Evolutionary conservation across 2,888 invertebrate species (phyloP).

Genomic region (Caradrina clavipalpis): DNA sequence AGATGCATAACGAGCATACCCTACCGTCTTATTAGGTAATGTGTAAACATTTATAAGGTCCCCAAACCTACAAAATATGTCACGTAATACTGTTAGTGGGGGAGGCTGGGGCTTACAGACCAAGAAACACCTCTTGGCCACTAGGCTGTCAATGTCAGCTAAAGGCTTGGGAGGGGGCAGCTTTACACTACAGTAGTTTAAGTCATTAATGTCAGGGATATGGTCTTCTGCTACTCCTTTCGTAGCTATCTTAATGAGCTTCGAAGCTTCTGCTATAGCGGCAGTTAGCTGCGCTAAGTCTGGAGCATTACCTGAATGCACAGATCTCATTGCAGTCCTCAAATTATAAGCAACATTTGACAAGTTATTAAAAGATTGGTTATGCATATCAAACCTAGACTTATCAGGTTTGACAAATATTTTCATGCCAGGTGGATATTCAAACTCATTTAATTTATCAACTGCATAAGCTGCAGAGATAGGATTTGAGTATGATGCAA

Average conservation of each 20-base stretch:
- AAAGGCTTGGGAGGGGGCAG: slow-evolving; percentile 94
- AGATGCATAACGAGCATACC: slow-evolving; percentile 96
- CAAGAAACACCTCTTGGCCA: slow-evolving; percentile 93
- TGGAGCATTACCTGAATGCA: slow-evolving; percentile 71
- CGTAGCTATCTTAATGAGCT: slow-evolving; percentile 93
- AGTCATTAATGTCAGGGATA: slow-evolving; percentile 74
- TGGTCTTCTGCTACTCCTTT: slow-evolving; percentile 72
- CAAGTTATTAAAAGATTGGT: slow-evolving; percentile 71
- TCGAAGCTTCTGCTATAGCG: slow-evolving; percentile 95
- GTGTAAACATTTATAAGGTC: slow-evolving; percentile 97
- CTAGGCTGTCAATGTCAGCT: slow-evolving; percentile 92
- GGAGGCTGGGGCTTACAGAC: slow-evolving; percentile 93
- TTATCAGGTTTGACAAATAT: slow-evolving; percentile 94
- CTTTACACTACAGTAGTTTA: slow-evolving; percentile 92
- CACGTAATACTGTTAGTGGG: slow-evolving; percentile 94
- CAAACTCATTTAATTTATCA: slow-evolving; percentile 97
- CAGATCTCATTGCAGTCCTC: slow-evolving; percentile 75
- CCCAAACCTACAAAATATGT: slow-evolving; percentile 97
- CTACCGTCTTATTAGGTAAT: slow-evolving; percentile 97
- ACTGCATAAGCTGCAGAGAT: slow-evolving; percentile 92
- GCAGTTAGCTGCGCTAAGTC: slow-evolving; percentile 93
- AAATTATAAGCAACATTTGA: slow-evolving; percentile 76
- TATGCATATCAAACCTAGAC: slow-evolving; percentile 72
- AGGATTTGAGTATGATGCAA: slow-evolving; percentile 81
- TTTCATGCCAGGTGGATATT: slow-evolving; percentile 97